Evolutionary conservation across 1,140 invertebrate species (phyloP), one percentile per base, ranked within the genome.

Genomic region (Pachyrhynchus sulphureomaculatus): DNA sequence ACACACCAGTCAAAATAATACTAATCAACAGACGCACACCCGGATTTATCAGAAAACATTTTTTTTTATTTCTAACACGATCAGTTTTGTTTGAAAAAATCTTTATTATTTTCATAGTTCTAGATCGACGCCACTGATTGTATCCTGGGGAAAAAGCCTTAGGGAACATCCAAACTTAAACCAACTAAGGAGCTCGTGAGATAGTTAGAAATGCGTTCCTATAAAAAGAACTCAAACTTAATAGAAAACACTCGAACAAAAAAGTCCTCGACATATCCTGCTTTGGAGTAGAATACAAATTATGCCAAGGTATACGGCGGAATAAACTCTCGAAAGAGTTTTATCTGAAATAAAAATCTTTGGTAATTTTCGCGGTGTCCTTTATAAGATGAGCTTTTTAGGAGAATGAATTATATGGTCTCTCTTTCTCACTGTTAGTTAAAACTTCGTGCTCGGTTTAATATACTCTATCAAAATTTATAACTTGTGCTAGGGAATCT

Each of bases 281-380:
- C 41, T 56, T 33, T 24, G 20, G 29, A 33, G 18, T 41, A 15
- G 53, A 56, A 56, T 56, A 56, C 53, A 56, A 56, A 56, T 56
- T 56, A 45, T 56, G 53, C 20, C 34, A 41, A 42, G 51, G 36
- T 52, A 52, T 52, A 52, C 52, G 52, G 42, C 32, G 53, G 52
- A 41, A 56, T 56, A 56, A 56, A 44, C 41, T 56, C 42, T 39
- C 24, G 53, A 15, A 13, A 45, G 21, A 56, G 53, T 26, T 47
- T 45, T 56, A 56, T 56, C 53, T 56, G 42, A 56, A 56, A 56
- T 56, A 56, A 44, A 32, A 56, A 56, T 56, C 53, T 56, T 23
- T 12, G 53, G 53, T 56, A 56, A 56, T 56, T 56, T 45, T 56
- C 53, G 32, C 39, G 53, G 53, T 56, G 29, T 44, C 41, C 26